Base-by-base conservation (phyloP, 2,888 invertebrate genomes). In the Xanthia icteritia region DNA sequence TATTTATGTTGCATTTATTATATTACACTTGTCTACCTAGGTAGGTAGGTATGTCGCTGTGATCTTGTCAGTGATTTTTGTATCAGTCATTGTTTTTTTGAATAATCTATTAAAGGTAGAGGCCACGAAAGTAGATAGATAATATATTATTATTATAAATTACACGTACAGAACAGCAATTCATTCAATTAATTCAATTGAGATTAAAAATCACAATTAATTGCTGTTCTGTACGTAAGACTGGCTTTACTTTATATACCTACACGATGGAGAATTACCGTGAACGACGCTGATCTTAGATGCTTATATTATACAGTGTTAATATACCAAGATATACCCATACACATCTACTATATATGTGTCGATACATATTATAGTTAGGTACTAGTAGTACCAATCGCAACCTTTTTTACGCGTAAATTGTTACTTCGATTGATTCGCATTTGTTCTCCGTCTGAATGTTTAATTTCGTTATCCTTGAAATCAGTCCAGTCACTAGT, bases 241-340 rank as follows among this genome's bases (percentile, higher is more conserved):
- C 4, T 5, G 23, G 0, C 27, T 36, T 23, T 42, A 39, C 13
- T 48, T 31, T 31, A 31, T 31, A 2, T 31, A 31, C 2, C 1
- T 27, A 42, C n/a, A 74, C 42, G 61, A 65, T 42, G 54, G 27
- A 64, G 45, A 72, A 69, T 42, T 65, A 69, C 23, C 39, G 9
- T 48, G 20, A 65, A 45, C 15, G 27, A 67, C 27, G 51, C n/a
- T 54, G 51, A 77, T 77, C 64, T 36, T 60, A 65, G 61, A 17
- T 63, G 13, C 20, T 56, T 64, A 58, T 56, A 51, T 36, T 36
- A 65, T 36, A 66, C 54, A 51, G 15, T 70, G 42, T 45, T 82
- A 61, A 48, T 66, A 51, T 8, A 76, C 3, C n/a, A 48, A 58
- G 42, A 61, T 82, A 66, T 67, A 82, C 23, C 31, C 51, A 27